Evolutionary conservation across 2,797 vertebrate genomes (phyloP).

Genomic region (Coracias cyanogaster): DNA sequence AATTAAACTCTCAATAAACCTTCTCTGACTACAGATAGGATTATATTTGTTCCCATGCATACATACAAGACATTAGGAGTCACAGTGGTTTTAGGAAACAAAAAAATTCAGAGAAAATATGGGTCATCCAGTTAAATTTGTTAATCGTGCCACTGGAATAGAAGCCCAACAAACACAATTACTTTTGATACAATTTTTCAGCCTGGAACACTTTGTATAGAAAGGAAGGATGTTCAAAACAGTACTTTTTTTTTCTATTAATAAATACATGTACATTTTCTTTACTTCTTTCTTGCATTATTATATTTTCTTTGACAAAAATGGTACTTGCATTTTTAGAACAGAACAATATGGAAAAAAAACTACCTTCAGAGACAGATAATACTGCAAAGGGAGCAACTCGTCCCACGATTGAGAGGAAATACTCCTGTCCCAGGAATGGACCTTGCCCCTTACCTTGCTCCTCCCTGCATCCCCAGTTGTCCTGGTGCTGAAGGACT

Average conservation of each 20-base stretch:
- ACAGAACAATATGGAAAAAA: background rate
- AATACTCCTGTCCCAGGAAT: background rate
- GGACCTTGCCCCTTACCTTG: background rate
- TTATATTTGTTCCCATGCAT: background rate
- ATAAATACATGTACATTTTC: background rate
- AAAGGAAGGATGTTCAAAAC: background rate
- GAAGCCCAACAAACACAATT: background rate
- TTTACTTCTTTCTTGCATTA: background rate
- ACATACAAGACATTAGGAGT: background rate
- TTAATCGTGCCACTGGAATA: background rate
- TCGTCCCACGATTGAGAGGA: background rate
- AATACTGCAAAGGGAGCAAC: background rate
- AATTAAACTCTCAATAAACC: background rate
- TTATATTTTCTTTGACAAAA: background rate
- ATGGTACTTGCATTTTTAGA: background rate
- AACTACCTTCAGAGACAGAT: background rate
- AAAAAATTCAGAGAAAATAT: background rate
- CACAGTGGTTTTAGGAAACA: background rate
- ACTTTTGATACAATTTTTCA: background rate
- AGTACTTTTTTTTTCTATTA: background rate
- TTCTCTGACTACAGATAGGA: background rate
- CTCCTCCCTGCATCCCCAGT: fast-evolving
- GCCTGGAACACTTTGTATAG: background rate
- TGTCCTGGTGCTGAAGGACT: fast-evolving
- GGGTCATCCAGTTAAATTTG: background rate